Base-by-base conservation (phyloP, 2,113 vertebrate species). In the Rhineura floridana region DNA sequence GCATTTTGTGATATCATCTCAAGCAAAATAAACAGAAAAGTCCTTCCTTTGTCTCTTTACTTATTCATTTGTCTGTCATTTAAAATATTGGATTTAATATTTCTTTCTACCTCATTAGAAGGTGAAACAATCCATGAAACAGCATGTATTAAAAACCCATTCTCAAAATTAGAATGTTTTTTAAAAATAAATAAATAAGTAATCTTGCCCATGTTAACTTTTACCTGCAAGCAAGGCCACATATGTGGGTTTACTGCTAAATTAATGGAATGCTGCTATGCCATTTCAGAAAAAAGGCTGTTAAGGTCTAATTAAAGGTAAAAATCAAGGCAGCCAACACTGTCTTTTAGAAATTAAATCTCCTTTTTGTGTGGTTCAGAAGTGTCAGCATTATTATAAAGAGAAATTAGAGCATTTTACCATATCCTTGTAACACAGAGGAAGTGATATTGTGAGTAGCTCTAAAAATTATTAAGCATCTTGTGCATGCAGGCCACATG, bases 391-490 rank as follows among this genome's bases (percentile, higher is more conserved):
- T 95, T 94, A 91, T 96, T 96, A 94, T 89, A 95, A 96, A 95
- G 95, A 94, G 95, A 96, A 97, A 97, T 97, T 96, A 97, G 95
- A 96, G 93, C 91, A 75, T 96, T 97, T 97, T 96, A 97, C 95
- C 96, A 94, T 73, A 90, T 96, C 95, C 96, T 96, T 94, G 93
- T 95, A 93, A 92, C 86, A 86, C 62, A 86, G 90, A 96, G 65
- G 87, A 96, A 96, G 93, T 92, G 91, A 88, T 81, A 93, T 96
- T 95, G 90, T 93, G 89, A 91, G 93, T 91, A 93, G 93, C 93
- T 95, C 96, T 96, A 95, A 96, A 96, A 96, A 96, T 95, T 94
- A 94, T 96, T 96, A 96, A 93, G 85, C 93, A 94, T 95, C 92
- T 95, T 96, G 96, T 94, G 80, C 91, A 96, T 94, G 83, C 90